Conservation (phyloP, 2,113 vertebrate genomes). For the human (Homo sapiens) region GRCh38 chr6:133763001-133763500, state of each 20-base stretch:
- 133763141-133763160: neutral
- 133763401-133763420: neutral
- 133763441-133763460: neutral
- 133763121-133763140: neutral
- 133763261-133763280: neutral
- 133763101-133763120: neutral
- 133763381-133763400: neutral
- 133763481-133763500: neutral
- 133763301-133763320: neutral
- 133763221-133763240: neutral
- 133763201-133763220: neutral
- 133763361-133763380: neutral
- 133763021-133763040: neutral
- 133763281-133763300: neutral
- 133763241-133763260: neutral
- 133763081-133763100: neutral
- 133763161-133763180: neutral
- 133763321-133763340: neutral
- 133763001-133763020: neutral
- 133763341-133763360: neutral
- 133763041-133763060: neutral
- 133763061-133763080: neutral
- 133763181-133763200: too few species aligned
- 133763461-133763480: neutral
- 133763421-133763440: neutral